Evolutionary conservation across 2,888 invertebrate genomes (phyloP).

Genomic region (Allygus modestus): DNA sequence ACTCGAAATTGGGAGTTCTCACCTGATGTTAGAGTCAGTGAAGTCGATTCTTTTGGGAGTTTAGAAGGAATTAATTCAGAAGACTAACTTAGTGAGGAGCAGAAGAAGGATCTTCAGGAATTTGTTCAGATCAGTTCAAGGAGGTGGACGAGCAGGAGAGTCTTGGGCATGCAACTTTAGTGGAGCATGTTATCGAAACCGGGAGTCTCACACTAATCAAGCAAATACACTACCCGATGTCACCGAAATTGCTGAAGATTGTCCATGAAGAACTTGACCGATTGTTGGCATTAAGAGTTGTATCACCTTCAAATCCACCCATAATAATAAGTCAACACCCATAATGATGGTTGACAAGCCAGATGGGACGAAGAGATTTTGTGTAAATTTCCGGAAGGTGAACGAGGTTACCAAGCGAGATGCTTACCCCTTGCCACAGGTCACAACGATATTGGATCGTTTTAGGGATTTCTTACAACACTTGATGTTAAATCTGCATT

Average conservation of each 20-base stretch:
- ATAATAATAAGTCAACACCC: constrained; percentile 70
- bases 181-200: constrained; percentile 44
- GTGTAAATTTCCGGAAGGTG: constrained; percentile 66
- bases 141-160: background rate
- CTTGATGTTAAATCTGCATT: constrained; percentile 67
- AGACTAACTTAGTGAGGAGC: background rate
- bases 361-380: constrained; percentile 67
- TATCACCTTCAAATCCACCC: constrained; percentile 68
- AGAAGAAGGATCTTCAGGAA: constrained; percentile 14
- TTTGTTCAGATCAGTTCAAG: background rate
- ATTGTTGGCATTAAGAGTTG: constrained; percentile 68
- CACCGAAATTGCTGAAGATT: constrained; percentile 61
- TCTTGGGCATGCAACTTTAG: constrained; percentile 2
- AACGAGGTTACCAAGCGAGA: constrained; percentile 67
- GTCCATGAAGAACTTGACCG: constrained; percentile 68
- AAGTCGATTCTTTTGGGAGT: background rate
- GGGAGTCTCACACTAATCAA: constrained; percentile 47
- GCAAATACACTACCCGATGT: constrained; percentile 54
- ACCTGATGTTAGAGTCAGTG: background rate
- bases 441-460: constrained; percentile 65
- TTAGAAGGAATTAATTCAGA: background rate
- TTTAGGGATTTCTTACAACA: constrained; percentile 62
- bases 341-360: constrained; percentile 69
- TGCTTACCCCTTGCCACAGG: constrained; percentile 67
- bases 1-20: constrained; percentile 8